phyloP scores from a whole-genome alignment of 2,797 vertebrate species.

The Argya squamiceps region DNA sequence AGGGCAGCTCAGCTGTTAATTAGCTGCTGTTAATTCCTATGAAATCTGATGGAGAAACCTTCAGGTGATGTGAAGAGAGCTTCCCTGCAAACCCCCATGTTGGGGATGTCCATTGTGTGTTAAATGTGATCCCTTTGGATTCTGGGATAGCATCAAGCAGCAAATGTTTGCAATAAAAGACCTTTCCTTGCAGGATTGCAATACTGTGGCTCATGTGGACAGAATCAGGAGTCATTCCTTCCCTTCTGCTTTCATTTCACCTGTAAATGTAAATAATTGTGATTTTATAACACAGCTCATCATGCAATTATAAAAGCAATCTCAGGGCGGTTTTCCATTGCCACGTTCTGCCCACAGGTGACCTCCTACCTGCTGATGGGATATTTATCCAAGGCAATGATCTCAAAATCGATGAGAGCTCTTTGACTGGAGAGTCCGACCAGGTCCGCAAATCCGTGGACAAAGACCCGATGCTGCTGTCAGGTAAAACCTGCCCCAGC shows the following conservation, averaged over 20 bases:
- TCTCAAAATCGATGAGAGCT: constrained; percentile 96
- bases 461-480: constrained; percentile 96
- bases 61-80: background rate
- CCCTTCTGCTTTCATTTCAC: background rate
- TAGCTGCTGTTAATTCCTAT: background rate
- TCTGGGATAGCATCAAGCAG: background rate
- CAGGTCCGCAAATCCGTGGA: constrained; percentile 93
- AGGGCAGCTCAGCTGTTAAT: background rate
- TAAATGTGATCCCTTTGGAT: background rate
- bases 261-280: background rate
- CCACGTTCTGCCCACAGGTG: constrained; percentile 78
- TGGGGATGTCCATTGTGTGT: rapidly evolving
- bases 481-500: constrained; percentile 80
- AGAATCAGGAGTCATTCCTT: rapidly evolving
- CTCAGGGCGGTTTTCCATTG: background rate
- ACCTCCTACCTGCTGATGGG: constrained; percentile 93
- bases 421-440: constrained; percentile 96
- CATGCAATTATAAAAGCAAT: background rate
- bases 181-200: background rate
- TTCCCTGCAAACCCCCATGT: background rate
- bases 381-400: constrained; percentile 97
- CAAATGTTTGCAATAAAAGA: background rate
- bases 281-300: background rate
- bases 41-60: background rate
- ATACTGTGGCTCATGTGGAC: rapidly evolving